Percentiles rank a stretch among this genome's conserved stretches.
phyloP scores from a whole-genome alignment of 2,797 vertebrate genomes.

The Phrynocephalus vlangalii region DNA sequence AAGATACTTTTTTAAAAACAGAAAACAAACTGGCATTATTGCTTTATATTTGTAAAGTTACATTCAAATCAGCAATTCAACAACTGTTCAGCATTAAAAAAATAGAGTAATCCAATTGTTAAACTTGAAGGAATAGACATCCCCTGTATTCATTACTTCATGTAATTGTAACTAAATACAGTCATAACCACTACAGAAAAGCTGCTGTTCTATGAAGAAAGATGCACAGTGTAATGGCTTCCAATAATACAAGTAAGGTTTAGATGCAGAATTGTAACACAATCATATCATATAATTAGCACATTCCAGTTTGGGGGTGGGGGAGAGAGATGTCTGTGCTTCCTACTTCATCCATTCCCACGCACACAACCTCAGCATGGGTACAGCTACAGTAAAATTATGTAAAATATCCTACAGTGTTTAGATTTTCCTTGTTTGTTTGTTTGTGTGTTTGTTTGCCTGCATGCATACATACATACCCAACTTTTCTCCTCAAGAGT shows the following conservation, averaged over 20 bases:
- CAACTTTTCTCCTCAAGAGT: no score
- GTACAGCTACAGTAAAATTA: neutral
- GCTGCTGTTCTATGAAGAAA: neutral
- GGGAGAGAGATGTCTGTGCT: neutral
- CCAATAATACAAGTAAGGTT: neutral
- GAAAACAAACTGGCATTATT: neutral
- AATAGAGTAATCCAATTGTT: neutral
- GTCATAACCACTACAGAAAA: neutral
- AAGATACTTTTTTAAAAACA: neutral
- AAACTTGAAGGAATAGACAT: neutral
- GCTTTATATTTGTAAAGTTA: neutral
- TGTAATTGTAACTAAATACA: neutral
- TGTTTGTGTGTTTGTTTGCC: no score
- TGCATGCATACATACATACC: no score
- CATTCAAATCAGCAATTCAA: neutral
- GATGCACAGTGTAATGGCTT: neutral
- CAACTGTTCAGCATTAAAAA: slow-evolving; percentile 11
- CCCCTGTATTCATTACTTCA: neutral
- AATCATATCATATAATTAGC: neutral
- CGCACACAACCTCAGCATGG: neutral
- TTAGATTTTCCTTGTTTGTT: neutral
- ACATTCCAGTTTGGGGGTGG: neutral
- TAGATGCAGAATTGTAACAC: no score
- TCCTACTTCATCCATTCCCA: neutral
- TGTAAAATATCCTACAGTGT: neutral